Evolutionary conservation across 2,888 invertebrate species (phyloP).

Genomic region (Ectobius pallidus): DNA sequence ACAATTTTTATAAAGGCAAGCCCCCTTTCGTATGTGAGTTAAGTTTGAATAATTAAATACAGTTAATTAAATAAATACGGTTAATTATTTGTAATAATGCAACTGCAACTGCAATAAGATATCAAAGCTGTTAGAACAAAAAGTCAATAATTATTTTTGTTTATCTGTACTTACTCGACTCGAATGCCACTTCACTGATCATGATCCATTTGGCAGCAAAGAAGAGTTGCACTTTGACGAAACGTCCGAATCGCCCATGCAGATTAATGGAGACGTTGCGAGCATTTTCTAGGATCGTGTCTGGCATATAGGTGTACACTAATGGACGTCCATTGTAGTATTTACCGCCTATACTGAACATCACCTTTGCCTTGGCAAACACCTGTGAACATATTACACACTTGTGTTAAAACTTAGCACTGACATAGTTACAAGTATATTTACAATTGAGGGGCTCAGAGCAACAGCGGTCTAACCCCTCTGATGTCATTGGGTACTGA

Average conservation of each 20-base stretch:
- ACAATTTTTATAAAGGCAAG: no score
- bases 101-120: no score
- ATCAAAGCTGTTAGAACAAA: no score
- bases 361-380: conserved; percentile 68
- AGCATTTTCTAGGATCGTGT: conserved; percentile 66
- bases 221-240: conserved; percentile 66
- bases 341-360: conserved; percentile 66
- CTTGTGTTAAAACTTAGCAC: neutral
- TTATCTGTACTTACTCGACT: conserved; percentile 58
- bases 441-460: no score
- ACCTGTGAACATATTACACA: conserved; percentile 62
- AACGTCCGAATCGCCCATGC: conserved; percentile 63
- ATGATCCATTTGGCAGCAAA: conserved; percentile 74
- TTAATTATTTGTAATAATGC: no score
- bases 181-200: conserved; percentile 71
- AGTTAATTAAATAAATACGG: no score
- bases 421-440: neutral
- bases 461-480: no score
- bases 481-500: no score
- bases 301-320: conserved; percentile 65
- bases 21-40: no score
- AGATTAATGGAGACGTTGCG: conserved; percentile 71
- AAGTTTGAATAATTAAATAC: no score
- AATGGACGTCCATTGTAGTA: conserved; percentile 62
- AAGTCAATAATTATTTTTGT: no score